A percentile compares a stretch with the other conserved stretches of the same genome.
phyloP scores from a whole-genome alignment of 2,113 vertebrate genomes.

The Halcyon malimbica region DNA sequence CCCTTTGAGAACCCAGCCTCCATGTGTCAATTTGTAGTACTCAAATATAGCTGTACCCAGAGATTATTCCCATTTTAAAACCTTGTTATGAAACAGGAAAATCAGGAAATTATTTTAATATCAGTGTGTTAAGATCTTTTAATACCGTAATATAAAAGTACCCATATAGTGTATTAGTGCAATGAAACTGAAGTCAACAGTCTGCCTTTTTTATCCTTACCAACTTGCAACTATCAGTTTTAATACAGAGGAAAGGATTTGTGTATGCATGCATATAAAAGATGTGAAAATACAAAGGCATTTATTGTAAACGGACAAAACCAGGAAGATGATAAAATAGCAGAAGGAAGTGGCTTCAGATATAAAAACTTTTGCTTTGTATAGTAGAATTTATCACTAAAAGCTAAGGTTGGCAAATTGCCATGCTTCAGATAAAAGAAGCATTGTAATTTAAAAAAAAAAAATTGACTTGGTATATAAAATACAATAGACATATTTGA shows the following conservation, averaged over 20 bases:
- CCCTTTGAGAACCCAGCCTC: neutral
- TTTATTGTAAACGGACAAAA: constrained; percentile 75
- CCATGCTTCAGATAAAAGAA: constrained; percentile 20
- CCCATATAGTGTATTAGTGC: neutral
- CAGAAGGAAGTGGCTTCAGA: constrained; percentile 73
- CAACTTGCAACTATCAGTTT: neutral
- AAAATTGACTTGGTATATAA: neutral
- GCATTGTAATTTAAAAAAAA: neutral
- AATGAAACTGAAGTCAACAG: neutral
- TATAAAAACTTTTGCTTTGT: constrained; percentile 60
- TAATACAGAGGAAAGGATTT: constrained; percentile 38
- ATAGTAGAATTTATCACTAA: constrained; percentile 32
- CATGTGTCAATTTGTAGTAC: neutral
- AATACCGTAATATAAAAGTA: neutral
- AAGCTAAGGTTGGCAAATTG: neutral
- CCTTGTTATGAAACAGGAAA: neutral
- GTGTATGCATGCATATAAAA: constrained; percentile 48
- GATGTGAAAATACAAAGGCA: constrained; percentile 68
- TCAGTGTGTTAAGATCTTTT: neutral
- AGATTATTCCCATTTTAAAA: constrained; percentile 21
- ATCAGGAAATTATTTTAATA: neutral
- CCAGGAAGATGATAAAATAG: constrained; percentile 74
- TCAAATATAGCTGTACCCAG: neutral
- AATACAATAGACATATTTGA: neutral
- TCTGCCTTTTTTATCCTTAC: constrained; percentile 3